These are phyloP conservation scores for Venturia canescens DNA, from an alignment of 1,140 invertebrate species.

Conservation along the genomic window DNA sequence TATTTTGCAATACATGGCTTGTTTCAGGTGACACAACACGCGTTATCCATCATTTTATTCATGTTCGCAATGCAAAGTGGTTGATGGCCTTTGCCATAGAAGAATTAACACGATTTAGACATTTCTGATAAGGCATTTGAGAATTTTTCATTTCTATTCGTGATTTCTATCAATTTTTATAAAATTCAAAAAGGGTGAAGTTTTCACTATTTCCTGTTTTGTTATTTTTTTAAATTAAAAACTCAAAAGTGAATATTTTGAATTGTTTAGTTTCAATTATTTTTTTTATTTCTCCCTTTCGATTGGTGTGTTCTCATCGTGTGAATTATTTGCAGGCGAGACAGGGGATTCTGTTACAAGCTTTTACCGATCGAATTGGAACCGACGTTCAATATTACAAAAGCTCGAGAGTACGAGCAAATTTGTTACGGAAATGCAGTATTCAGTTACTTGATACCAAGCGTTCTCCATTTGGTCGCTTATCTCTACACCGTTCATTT, in stretches of 20 bases:
- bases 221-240: too few species aligned
- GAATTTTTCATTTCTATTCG: too few species aligned
- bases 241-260: too few species aligned
- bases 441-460: conserved; percentile 89
- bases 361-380: conserved; percentile 71
- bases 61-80: too few species aligned
- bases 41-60: background rate
- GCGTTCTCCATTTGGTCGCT: conserved; percentile 85
- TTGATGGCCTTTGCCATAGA: too few species aligned
- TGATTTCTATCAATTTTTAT: too few species aligned
- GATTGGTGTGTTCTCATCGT: conserved; percentile 38
- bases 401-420: conserved; percentile 75
- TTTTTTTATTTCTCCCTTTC: background rate
- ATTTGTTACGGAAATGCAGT: conserved; percentile 83
- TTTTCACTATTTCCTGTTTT: too few species aligned
- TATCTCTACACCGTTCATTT: conserved; percentile 88
- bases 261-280: too few species aligned
- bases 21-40: conserved; percentile 80
- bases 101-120: too few species aligned
- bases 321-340: conserved; percentile 77
- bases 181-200: too few species aligned
- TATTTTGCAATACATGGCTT: conserved; percentile 85
- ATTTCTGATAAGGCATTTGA: too few species aligned
- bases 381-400: conserved; percentile 61
- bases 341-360: conserved; percentile 85